Base-by-base conservation (phyloP, 2,113 vertebrate genomes). In the Mesitornis unicolor region DNA sequence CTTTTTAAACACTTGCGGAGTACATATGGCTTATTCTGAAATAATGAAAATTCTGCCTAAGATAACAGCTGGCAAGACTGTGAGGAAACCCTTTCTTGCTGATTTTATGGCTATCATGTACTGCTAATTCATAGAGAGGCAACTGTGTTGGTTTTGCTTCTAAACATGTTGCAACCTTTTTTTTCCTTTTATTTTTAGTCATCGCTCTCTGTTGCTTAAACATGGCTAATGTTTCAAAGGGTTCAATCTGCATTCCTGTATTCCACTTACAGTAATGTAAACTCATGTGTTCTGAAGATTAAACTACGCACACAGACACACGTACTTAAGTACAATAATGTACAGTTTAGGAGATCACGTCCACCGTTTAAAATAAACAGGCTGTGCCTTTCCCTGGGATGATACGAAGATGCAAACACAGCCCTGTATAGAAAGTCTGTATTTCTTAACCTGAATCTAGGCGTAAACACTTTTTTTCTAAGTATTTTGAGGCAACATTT, bases 1-100 rank as follows among this genome's bases (percentile, higher is more conserved):
- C 68, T 98, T 90, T 91, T 78, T 88, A 93, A 96, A 87, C 43
- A 57, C 25, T 91, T 84, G 83, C 25, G 83, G 94, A 94, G 59
- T 89, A 86, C 50, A 92, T 89, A 84, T 91, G 91, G 96, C 70
- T 96, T 96, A 87, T 56, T 96, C 67, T 80, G 85, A 81, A 95
- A 87, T 91, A 96, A 89, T 76, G 70, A 95, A 79, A 96, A 84
- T 84, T 65, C 59, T 94, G 48, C 70, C 54, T 83, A 89, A 79
- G 90, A 61, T 87, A 97, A 87, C 96, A 97, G 95, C 85, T 97
- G 90, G 92, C 78, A 83, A 87, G 73, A 43, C 88, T 84, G 79
- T 36, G 83, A 65, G 89, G 83, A 96, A 94, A 80, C 54, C 59
- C 40, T 36, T 93, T 33, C 84, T 90, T 78, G 29, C 91, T 93